phyloP scores from a whole-genome alignment of 1,140 invertebrate species.

The Carposina sasakii region DNA sequence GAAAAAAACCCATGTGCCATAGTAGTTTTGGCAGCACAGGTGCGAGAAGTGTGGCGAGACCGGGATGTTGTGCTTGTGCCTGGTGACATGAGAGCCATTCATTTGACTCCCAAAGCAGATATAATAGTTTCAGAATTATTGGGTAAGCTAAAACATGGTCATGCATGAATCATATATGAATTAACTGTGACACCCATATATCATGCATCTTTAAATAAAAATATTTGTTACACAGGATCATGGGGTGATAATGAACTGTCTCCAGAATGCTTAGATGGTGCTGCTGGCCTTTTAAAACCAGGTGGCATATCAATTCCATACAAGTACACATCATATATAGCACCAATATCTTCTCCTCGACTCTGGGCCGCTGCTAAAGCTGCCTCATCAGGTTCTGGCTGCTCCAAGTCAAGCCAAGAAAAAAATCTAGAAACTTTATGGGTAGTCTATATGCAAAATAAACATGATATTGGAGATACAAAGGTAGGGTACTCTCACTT shows the following conservation, averaged over 20 bases:
- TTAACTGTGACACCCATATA: background rate
- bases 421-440: constrained; percentile 90
- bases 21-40: constrained; percentile 87
- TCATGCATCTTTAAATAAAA: background rate
- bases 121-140: constrained; percentile 97
- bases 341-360: constrained; percentile 79
- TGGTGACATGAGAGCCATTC: constrained; percentile 93
- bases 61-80: constrained; percentile 79
- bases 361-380: constrained; percentile 67
- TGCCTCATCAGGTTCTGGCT: constrained; percentile 29
- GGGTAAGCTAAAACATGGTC: constrained; percentile 44
- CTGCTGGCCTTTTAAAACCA: constrained; percentile 89
- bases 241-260: constrained; percentile 99
- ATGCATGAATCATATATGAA: background rate
- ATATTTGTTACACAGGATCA: constrained; percentile 79
- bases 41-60: constrained; percentile 87
- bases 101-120: constrained; percentile 89
- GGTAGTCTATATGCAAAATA: constrained; percentile 94
- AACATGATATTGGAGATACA: constrained; percentile 85
- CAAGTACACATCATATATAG: constrained; percentile 92
- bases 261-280: constrained; percentile 98
- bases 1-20: constrained; percentile 99
- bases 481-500: constrained; percentile 62
- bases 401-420: constrained; percentile 35
- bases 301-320: constrained; percentile 94